Evolutionary conservation across 2,888 invertebrate genomes (phyloP), one percentile per base, ranked within the genome.

Genomic region (Brachyptera risi): DNA sequence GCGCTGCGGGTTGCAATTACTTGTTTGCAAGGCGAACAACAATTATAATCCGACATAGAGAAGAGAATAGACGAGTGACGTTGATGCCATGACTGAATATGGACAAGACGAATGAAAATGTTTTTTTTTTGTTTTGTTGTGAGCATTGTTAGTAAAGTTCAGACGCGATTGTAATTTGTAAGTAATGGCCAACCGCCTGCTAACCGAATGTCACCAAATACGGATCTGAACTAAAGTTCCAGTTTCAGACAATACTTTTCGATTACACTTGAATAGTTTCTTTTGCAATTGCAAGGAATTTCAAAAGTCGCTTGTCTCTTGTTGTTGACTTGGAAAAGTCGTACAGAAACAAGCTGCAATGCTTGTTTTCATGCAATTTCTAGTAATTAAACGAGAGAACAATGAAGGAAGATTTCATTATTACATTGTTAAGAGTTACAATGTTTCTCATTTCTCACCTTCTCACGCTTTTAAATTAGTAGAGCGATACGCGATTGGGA

Each of bases 341-440:
- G n/a, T n/a, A n/a, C n/a, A n/a, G n/a, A n/a, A n/a, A n/a, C n/a
- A n/a, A n/a, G n/a, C 11, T 31, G 31, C 11, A 21, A 19, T 44
- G 44, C 3, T 19, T 19, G 44, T 44, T 44, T n/a, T 17, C 17
- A n/a, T 5, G 21, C 44, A 44, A 17, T 44, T 44, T 44, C 19
- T 44, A n/a, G n/a, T n/a, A 44, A 44, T 44, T 44, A 44, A 11
- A 11, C 44, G 27, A 51, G n/a, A 54, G 51, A 54, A 54, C 54
- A 54, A 54, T 54, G n/a, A 24, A 19, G n/a, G 13, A 35, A 13
- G 19, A 54, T 35, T 54, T 35, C 54, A 54, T 54, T 54, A 35
- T 37, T 47, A 24, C 47, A 47, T 47, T 54, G 54, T 54, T 17
- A 9, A n/a, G 11, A 51, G 19, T 31, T 4, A 9, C 3, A 44